Base-by-base conservation (phyloP, 2,888 invertebrate species). In the Steinernema scapterisci region DNA sequence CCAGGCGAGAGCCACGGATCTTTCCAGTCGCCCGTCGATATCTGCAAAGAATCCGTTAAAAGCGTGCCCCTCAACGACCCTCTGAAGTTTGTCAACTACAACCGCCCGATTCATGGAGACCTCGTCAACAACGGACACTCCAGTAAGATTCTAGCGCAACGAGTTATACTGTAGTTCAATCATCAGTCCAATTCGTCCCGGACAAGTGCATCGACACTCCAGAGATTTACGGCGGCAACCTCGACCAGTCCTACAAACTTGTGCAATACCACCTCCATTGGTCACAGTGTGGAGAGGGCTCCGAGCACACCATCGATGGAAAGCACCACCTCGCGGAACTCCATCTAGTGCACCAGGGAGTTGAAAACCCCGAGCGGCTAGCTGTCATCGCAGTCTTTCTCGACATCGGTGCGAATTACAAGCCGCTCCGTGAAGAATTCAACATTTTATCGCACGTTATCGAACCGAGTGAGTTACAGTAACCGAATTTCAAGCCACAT, bases 211-310 rank as follows among this genome's bases (percentile, higher is more conserved):
- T 76, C 19, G 80, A 79, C 13, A 80, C 81, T 56, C 85, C 86
- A 5, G 84, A 83, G 77, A 84, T 86, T 72, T 84, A 80, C 75
- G 86, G 86, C 1, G 86, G 86, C 7, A 78, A 81, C 13, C 75
- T 86, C 70, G 85, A 86, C 63, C 84, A 86, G 52, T 79, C 79
- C 72, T 86, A 86, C 77, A 84, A 83, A 16, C 82, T 86, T 27
- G 77, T 87, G 1, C 86, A 86, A 75, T 85, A 86, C 75, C 86
- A 86, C 71, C 87, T 82, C 76, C 86, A 86, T 73, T 86, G 86
- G 86, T 82, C 85, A 63, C 81, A 81, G 76, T 77, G 82, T 46
- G 83, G 84, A 74, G 78, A 79, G 45, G 82, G 84, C 71, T 84
- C 85, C 0, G 86, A 86, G 73, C 86, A 86, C 80, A 81, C 83